Conservation (phyloP, 2,888 invertebrate genomes). For the Macrophya alboannulata region DNA sequence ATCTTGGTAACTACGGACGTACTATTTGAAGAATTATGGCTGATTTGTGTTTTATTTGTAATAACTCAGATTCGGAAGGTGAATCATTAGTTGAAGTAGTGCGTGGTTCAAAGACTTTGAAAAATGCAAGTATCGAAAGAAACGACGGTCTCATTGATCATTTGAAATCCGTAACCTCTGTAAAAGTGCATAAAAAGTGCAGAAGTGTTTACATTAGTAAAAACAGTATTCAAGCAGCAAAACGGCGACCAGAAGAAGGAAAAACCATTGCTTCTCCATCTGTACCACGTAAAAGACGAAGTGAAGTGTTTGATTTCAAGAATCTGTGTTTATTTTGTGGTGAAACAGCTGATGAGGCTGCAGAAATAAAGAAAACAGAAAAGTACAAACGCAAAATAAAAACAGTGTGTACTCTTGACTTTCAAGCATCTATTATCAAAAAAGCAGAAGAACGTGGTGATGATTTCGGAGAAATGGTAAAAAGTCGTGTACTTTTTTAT, state of each 20-base stretch:
- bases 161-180: slow-evolving; percentile 63
- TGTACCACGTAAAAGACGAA: slow-evolving; percentile 61
- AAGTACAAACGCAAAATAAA: slow-evolving; percentile 71
- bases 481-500: slow-evolving; percentile 68
- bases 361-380: slow-evolving; percentile 68
- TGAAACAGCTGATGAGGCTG: slow-evolving; percentile 71
- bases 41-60: slow-evolving; percentile 60
- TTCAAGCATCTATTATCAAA: slow-evolving; percentile 74
- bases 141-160: slow-evolving; percentile 63
- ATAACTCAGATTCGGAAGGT: slow-evolving; percentile 61
- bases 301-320: slow-evolving; percentile 68
- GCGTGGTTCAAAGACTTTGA: slow-evolving; percentile 62
- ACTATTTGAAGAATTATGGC: no score
- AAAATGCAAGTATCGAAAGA: slow-evolving; percentile 63
- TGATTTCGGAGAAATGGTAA: slow-evolving; percentile 71
- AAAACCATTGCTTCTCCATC: slow-evolving; percentile 58
- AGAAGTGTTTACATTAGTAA: slow-evolving; percentile 60
- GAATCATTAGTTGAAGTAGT: slow-evolving; percentile 61
- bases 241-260: slow-evolving; percentile 60
- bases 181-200: slow-evolving; percentile 62
- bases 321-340: slow-evolving; percentile 75
- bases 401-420: slow-evolving; percentile 72
- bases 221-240: slow-evolving; percentile 60
- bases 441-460: slow-evolving; percentile 74
- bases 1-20: no score